Conservation (phyloP, 2,888 invertebrate species). For the Apomyelois bistriatella region DNA sequence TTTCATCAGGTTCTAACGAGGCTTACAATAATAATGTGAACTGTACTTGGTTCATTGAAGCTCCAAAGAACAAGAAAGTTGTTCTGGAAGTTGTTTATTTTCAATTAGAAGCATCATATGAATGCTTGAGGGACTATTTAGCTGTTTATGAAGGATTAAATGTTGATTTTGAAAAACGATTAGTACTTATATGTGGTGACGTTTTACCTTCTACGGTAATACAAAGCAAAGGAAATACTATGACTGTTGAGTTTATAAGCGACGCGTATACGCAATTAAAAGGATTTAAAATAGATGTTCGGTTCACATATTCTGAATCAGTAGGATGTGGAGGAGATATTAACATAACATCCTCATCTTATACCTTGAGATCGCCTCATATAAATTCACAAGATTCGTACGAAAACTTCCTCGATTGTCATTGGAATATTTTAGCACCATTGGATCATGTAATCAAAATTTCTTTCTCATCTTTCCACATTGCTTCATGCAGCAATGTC, state of each 20-base stretch:
- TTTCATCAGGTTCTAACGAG: constrained; percentile 71
- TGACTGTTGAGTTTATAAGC: constrained; percentile 75
- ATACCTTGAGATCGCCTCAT: constrained; percentile 59
- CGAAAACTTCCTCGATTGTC: constrained; percentile 85
- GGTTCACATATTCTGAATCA: constrained; percentile 76
- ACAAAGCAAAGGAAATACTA: constrained; percentile 78
- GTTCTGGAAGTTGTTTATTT: constrained; percentile 82
- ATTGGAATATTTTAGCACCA: constrained; percentile 84
- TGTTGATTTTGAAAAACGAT: constrained; percentile 53
- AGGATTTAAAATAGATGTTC: constrained; percentile 82
- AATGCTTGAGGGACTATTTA: constrained; percentile 82
- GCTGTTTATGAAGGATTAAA: constrained; percentile 74
- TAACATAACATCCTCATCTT: constrained; percentile 62
- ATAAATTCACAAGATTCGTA: constrained; percentile 68
- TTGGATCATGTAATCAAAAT: constrained; percentile 81
- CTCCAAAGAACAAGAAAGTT: constrained; percentile 82
- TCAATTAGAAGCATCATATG: constrained; percentile 65
- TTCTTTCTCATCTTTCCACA: constrained; percentile 74
- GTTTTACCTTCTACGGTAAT: constrained; percentile 75
- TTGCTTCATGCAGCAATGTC: constrained; percentile 61
- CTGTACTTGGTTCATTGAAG: constrained; percentile 89
- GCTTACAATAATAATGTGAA: constrained; percentile 77
- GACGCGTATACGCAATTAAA: constrained; percentile 58
- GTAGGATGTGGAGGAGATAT: constrained; percentile 86
- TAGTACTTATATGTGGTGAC: constrained; percentile 84